These are phyloP conservation scores for Leptinotarsa juncta DNA, from an alignment of 2,888 invertebrate species.

Conservation along the genomic window DNA sequence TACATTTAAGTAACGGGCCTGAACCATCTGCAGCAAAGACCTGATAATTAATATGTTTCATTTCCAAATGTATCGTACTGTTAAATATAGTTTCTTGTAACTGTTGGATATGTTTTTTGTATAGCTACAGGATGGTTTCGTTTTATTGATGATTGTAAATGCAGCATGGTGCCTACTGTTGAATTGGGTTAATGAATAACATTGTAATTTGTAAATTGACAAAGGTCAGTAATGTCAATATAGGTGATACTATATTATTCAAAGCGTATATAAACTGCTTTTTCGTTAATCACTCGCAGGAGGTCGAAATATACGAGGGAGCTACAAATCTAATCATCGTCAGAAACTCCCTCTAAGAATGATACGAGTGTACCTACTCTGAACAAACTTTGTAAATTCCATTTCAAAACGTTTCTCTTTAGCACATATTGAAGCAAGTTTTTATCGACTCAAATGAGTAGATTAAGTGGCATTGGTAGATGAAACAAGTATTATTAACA, in stretches of 20 bases:
- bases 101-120: neutral
- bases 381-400: too few species aligned
- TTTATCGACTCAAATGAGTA: too few species aligned
- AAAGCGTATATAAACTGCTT: neutral
- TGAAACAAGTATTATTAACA: too few species aligned
- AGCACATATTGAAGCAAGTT: too few species aligned
- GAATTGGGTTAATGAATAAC: slow-evolving; percentile 2
- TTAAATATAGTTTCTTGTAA: neutral
- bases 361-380: too few species aligned
- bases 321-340: too few species aligned
- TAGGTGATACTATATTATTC: neutral
- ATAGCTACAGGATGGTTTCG: neutral
- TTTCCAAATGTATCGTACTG: neutral
- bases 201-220: neutral
- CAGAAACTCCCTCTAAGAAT: too few species aligned
- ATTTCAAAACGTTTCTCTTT: too few species aligned
- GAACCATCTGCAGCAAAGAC: neutral
- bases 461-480: too few species aligned
- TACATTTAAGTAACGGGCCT: neutral
- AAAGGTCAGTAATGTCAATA: slow-evolving; percentile 1
- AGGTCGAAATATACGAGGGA: neutral
- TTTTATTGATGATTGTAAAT: neutral
- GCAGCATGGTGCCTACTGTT: neutral
- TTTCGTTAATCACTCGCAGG: neutral
- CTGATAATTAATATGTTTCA: neutral